These are phyloP conservation scores for Eulithis prunata DNA, from an alignment of 2,888 invertebrate genomes.

Conservation along the genomic window DNA sequence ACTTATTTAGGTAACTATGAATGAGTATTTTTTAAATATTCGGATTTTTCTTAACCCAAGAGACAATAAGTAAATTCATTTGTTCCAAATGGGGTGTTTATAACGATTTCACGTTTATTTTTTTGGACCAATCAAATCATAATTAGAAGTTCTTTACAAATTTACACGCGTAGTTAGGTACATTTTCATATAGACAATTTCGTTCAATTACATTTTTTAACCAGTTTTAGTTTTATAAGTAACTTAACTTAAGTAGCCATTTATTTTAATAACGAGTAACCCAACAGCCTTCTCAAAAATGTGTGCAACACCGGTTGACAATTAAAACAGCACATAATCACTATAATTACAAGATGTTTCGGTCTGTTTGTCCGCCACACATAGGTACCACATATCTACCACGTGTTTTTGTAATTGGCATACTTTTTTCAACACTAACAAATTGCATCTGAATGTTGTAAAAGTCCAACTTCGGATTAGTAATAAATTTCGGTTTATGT, in stretches of 20 bases:
- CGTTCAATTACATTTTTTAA: not conserved
- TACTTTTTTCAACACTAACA: conserved; percentile 30
- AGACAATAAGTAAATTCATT: too few species aligned
- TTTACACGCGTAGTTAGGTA: too few species aligned
- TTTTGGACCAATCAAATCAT: too few species aligned
- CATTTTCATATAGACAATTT: too few species aligned
- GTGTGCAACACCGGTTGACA: conserved; percentile 33
- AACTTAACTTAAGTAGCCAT: not conserved
- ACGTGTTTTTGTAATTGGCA: conserved; percentile 49
- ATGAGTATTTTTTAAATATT: too few species aligned
- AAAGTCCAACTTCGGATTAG: not conserved
- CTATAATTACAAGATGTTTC: conserved; percentile 49
- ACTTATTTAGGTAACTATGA: too few species aligned
- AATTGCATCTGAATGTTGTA: conserved; percentile 6
- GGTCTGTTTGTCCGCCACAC: conserved; percentile 50
- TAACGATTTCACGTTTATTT: too few species aligned
- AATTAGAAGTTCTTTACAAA: too few species aligned
- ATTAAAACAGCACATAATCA: conserved; percentile 25
- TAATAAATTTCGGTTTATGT: too few species aligned
- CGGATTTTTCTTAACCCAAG: too few species aligned
- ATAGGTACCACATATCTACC: conserved; percentile 47
- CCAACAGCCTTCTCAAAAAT: conserved; percentile 9
- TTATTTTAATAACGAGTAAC: conserved; percentile 7
- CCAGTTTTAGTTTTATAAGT: not conserved
- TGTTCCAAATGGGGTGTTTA: too few species aligned